phyloP scores from a whole-genome alignment of 1,140 invertebrate species.

The Ctenoplectra terminalis region DNA sequence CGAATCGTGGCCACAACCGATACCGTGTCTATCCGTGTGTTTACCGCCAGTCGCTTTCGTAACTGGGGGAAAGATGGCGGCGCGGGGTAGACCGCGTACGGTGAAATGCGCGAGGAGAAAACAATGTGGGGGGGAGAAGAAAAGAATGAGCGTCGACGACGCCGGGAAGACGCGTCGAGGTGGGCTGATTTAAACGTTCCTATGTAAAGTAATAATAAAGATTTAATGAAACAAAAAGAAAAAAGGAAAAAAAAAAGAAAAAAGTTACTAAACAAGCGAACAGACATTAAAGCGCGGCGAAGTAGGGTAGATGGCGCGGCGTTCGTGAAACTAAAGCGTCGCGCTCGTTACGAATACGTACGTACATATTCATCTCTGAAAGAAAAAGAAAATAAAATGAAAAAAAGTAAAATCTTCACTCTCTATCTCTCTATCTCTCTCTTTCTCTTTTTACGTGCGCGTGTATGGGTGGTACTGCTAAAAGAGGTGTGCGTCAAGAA shows the following conservation, averaged over 20 bases:
- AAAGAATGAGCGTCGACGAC: constrained; percentile 51
- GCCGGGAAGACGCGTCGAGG: constrained; percentile 66
- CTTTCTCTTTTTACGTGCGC: constrained; percentile 64
- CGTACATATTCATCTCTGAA: constrained; percentile 73
- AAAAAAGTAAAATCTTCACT: constrained; percentile 58
- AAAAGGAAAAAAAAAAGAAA: constrained; percentile 55
- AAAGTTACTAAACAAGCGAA: constrained; percentile 71
- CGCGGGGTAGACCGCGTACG: background rate
- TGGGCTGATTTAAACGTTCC: constrained; percentile 82
- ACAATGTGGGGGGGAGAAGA: background rate
- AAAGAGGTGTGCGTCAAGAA: constrained; percentile 23
- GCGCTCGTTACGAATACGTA: constrained; percentile 75
- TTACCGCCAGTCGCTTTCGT: background rate
- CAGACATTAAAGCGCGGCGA: constrained; percentile 56
- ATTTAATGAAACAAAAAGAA: constrained; percentile 67
- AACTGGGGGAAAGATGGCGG: background rate
- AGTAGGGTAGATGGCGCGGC: constrained; percentile 63
- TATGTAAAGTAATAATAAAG: constrained; percentile 83
- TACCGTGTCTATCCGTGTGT: background rate
- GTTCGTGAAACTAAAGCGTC: constrained; percentile 54
- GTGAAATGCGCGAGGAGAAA: background rate
- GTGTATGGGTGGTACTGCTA: constrained; percentile 52
- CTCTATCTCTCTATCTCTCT: constrained; percentile 64
- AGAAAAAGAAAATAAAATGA: background rate
- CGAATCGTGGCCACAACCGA: background rate